Percentiles rank a stretch among this genome's conserved stretches.
Conservation (phyloP, 1,140 invertebrate genomes). For the Rhopalosiphum maidis region DNA sequence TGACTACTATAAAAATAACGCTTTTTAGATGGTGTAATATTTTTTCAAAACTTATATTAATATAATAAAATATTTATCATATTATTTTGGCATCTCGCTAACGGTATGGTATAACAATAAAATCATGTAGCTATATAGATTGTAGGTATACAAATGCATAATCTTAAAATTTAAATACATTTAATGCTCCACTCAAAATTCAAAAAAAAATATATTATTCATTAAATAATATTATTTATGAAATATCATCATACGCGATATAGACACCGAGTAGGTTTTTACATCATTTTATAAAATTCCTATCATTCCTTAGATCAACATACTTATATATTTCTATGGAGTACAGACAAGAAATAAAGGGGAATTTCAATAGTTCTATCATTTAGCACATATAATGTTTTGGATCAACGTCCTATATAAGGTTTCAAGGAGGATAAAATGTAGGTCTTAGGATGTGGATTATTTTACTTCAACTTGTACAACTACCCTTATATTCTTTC, state of each 20-base stretch:
- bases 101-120: no score
- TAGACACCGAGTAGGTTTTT: neutral
- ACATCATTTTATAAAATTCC: neutral
- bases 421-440: neutral
- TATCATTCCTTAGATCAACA: neutral
- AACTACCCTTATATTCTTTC: conserved; percentile 4
- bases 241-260: neutral
- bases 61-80: no score
- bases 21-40: no score
- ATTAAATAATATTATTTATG: no score
- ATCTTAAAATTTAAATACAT: no score
- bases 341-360: neutral
- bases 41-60: no score
- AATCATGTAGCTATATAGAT: no score
- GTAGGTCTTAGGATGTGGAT: neutral
- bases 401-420: neutral
- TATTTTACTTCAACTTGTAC: conserved; percentile 33
- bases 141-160: no score
- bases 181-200: no score
- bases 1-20: no score
- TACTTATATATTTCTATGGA: neutral
- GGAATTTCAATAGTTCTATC: conserved; percentile 18
- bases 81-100: no score
- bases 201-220: no score
- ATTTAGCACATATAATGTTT: neutral